These are phyloP conservation scores for Grammatotria lemairii DNA, from an alignment of 2,113 vertebrate species.

Conservation along the genomic window DNA sequence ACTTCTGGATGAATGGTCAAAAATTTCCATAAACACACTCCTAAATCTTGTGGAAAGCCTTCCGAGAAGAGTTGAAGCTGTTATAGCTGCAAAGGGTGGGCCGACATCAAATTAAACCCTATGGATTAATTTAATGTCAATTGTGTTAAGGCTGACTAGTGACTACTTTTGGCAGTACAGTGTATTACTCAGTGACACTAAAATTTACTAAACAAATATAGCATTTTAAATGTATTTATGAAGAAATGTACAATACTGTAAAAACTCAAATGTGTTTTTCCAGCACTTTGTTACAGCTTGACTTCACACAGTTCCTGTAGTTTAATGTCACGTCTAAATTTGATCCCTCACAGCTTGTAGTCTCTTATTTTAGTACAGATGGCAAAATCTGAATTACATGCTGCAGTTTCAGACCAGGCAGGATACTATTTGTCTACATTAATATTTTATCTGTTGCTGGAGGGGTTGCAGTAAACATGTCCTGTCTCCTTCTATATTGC, in stretches of 20 bases:
- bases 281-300: not conserved
- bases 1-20: not conserved
- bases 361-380: conserved; percentile 48
- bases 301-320: not conserved
- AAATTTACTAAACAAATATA: not conserved
- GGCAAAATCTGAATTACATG: conserved; percentile 53
- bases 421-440: conserved; percentile 67
- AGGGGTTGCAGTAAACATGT: conserved; percentile 52
- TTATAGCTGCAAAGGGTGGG: not conserved
- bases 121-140: not conserved
- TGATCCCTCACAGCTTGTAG: conserved; percentile 21
- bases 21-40: not conserved
- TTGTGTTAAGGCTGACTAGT: not conserved
- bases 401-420: conserved; percentile 32
- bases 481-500: conserved; percentile 42
- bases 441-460: conserved; percentile 66
- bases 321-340: conserved; percentile 21
- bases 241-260: not conserved
- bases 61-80: not conserved
- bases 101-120: not conserved
- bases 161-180: not conserved
- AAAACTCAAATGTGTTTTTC: not conserved
- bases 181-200: not conserved
- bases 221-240: not conserved
- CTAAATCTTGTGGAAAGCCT: not conserved